phyloP scores from a whole-genome alignment of 2,797 vertebrate species.

The Momotus momota region DNA sequence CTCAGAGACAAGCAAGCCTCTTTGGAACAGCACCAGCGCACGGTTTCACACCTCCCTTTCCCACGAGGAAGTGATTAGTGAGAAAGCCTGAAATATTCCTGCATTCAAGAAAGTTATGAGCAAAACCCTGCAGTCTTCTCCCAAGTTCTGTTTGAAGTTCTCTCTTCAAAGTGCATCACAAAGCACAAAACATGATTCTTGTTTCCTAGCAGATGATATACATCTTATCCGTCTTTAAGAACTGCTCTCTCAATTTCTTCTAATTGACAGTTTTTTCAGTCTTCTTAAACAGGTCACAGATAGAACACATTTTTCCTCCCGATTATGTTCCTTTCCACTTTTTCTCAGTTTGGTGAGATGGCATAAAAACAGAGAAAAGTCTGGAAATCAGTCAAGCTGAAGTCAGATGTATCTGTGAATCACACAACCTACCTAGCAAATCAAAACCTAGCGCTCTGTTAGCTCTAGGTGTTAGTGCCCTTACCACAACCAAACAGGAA shows the following conservation, averaged over 20 bases:
- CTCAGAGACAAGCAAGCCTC: not conserved
- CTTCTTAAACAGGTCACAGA: not conserved
- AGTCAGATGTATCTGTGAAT: not conserved
- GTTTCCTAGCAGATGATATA: not conserved
- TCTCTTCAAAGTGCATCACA: fast-evolving
- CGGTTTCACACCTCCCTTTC: not conserved
- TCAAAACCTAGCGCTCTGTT: not conserved
- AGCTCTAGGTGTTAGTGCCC: no score
- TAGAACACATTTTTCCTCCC: not conserved
- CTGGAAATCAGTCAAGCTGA: not conserved
- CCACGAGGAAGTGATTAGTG: fast-evolving
- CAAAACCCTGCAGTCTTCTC: not conserved
- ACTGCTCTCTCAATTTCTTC: not conserved
- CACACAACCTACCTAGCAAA: not conserved
- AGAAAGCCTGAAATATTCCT: not conserved
- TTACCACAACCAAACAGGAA: not conserved
- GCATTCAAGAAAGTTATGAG: not conserved
- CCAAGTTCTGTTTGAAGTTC: not conserved
- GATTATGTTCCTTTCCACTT: not conserved
- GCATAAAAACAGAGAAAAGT: not conserved
- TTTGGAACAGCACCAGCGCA: not conserved
- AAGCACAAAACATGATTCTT: not conserved
- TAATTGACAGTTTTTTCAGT: not conserved
- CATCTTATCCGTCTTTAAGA: not conserved
- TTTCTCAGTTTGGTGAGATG: not conserved